Evolutionary conservation across 2,888 invertebrate species (phyloP).

Genomic region (Micoletzkya japonica): DNA sequence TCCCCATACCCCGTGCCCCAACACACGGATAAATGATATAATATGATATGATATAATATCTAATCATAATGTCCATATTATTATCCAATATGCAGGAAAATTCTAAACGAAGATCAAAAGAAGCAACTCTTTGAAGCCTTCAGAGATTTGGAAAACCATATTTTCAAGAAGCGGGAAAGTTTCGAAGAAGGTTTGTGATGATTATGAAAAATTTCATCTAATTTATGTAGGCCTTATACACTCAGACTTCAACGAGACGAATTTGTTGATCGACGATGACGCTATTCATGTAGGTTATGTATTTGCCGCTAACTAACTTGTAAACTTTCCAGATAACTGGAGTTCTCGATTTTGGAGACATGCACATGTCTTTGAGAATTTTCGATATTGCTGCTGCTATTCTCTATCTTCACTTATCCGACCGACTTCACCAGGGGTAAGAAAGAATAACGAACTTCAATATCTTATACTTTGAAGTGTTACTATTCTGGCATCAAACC

Average conservation of each 20-base stretch:
- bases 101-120: conserved; percentile 13
- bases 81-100: background rate
- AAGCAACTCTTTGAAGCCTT: background rate
- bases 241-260: conserved; percentile 41
- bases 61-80: background rate
- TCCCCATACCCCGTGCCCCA: no score
- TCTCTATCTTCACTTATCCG: conserved; percentile 36
- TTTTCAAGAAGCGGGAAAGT: background rate
- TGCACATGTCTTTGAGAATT: conserved; percentile 34
- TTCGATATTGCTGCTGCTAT: conserved; percentile 41
- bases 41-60: no score
- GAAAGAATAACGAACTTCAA: background rate
- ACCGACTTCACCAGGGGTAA: conserved; percentile 11
- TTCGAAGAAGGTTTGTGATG: conserved; percentile 19
- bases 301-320: background rate
- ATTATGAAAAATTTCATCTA: background rate
- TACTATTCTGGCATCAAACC: background rate
- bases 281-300: background rate
- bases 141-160: background rate
- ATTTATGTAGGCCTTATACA: conserved; percentile 36
- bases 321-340: conserved; percentile 30
- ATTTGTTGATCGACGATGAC: conserved; percentile 28
- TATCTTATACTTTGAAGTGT: conserved; percentile 1
- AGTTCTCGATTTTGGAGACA: conserved; percentile 42
- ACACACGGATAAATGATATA: no score